Percentiles rank a stretch among this genome's conserved stretches.
Evolutionary conservation across 1,140 invertebrate genomes (phyloP).

Genomic region (Heliothis subflexa): DNA sequence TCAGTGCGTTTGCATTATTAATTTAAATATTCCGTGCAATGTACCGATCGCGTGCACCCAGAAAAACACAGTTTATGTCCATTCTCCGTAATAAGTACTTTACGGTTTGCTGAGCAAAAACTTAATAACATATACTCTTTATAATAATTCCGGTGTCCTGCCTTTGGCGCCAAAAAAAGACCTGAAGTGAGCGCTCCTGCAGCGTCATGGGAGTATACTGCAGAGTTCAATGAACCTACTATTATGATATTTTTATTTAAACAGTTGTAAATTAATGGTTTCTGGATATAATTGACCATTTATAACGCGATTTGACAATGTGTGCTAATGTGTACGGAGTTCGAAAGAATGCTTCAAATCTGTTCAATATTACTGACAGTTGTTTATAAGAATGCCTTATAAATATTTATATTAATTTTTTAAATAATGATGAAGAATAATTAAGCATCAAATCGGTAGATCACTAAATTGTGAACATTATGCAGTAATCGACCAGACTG

Average conservation of each 20-base stretch:
- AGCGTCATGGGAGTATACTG: constrained; percentile 15
- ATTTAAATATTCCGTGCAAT: constrained; percentile 18
- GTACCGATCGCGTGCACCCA: constrained; percentile 18
- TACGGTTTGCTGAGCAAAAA: constrained; percentile 13
- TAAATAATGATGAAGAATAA: too few species aligned
- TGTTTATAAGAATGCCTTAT: too few species aligned
- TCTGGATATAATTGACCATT: constrained; percentile 17
- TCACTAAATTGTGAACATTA: background rate
- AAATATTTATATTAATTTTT: too few species aligned
- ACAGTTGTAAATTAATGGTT: constrained; percentile 4
- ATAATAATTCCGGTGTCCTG: constrained; percentile 18
- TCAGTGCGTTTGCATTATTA: background rate
- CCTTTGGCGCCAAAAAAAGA: constrained; percentile 35
- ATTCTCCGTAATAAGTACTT: constrained; percentile 24
- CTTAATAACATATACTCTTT: constrained; percentile 21
- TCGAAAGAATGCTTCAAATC: too few species aligned
- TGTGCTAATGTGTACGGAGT: background rate
- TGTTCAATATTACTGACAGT: too few species aligned
- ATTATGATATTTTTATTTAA: constrained; percentile 30
- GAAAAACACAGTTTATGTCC: constrained; percentile 28
- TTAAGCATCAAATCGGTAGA: background rate
- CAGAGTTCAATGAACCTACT: constrained; percentile 8
- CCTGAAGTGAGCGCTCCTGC: constrained; percentile 8
- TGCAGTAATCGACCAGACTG: background rate
- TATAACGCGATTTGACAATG: too few species aligned